These are phyloP conservation scores for Varanus komodoensis DNA, from an alignment of 2,113 vertebrate genomes.

Conservation along the genomic window DNA sequence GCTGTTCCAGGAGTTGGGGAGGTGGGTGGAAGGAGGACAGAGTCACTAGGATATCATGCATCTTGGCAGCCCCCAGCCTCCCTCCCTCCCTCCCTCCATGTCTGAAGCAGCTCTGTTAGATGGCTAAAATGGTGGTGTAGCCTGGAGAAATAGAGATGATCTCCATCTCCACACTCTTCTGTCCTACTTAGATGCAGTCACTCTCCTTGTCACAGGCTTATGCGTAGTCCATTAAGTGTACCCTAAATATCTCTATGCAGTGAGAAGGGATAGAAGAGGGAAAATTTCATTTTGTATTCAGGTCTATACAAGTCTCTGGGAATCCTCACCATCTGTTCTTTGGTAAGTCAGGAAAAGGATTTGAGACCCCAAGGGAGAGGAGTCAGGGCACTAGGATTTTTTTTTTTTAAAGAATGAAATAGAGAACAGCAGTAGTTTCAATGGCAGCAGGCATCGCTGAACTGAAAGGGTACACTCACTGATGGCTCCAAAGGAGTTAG, in stretches of 20 bases:
- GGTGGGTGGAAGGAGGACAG: too few relatives aligned
- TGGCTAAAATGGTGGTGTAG: too few relatives aligned
- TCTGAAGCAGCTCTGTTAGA: too few relatives aligned
- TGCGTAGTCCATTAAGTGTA: too few relatives aligned
- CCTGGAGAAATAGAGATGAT: too few relatives aligned
- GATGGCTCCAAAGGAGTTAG: slow-evolving; percentile 30
- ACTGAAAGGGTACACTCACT: neutral
- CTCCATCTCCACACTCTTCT: too few relatives aligned
- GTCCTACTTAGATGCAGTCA: too few relatives aligned
- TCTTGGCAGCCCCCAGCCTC: too few relatives aligned
- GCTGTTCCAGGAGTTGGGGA: too few relatives aligned
- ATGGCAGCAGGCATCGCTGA: neutral
- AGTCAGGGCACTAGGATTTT: neutral
- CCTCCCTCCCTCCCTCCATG: too few relatives aligned
- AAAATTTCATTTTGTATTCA: neutral
- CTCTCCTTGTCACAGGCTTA: too few relatives aligned
- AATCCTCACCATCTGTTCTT: slow-evolving; percentile 6
- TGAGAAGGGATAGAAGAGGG: neutral
- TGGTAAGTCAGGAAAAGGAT: neutral
- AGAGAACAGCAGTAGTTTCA: neutral
- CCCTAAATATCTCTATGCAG: neutral
- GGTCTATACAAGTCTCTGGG: neutral
- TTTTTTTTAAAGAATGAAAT: neutral
- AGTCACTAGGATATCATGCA: too few relatives aligned
- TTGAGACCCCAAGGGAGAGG: neutral